Percentiles rank a stretch among this genome's conserved stretches.
phyloP scores from a whole-genome alignment of 2,797 vertebrate genomes.

The Leuciscus waleckii region DNA sequence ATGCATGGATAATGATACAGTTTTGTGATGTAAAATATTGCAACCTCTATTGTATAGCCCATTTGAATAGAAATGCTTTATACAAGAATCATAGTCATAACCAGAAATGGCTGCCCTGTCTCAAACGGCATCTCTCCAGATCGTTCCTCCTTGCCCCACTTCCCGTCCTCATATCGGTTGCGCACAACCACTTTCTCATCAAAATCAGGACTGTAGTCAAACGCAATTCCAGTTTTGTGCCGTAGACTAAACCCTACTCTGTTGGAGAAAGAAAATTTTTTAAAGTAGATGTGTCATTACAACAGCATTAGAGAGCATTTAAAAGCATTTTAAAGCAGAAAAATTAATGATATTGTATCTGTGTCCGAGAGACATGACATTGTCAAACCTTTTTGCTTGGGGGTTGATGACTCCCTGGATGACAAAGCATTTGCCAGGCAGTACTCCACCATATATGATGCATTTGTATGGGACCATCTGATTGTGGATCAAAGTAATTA shows the following conservation, averaged over 20 bases:
- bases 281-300: background rate
- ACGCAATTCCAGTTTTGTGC: conserved; percentile 40
- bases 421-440: too few relatives aligned
- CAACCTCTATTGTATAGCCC: too few relatives aligned
- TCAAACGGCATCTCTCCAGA: conserved; percentile 51
- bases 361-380: too few relatives aligned
- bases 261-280: background rate
- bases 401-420: too few relatives aligned
- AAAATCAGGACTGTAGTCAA: conserved; percentile 59
- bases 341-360: too few relatives aligned
- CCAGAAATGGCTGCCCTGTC: conserved; percentile 57
- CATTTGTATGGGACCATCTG: too few relatives aligned
- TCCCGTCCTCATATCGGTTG: conserved; percentile 49
- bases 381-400: too few relatives aligned
- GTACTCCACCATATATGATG: too few relatives aligned
- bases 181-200: conserved; percentile 52
- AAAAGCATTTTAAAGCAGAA: background rate
- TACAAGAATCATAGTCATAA: background rate
- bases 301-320: background rate
- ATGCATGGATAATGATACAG: too few relatives aligned
- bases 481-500: too few relatives aligned
- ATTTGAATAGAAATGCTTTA: too few relatives aligned
- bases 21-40: too few relatives aligned
- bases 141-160: conserved; percentile 53
- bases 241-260: conserved; percentile 61